These are phyloP conservation scores for Sebastes oblongus DNA, from an alignment of 2,797 vertebrate species.

Conservation along the genomic window DNA sequence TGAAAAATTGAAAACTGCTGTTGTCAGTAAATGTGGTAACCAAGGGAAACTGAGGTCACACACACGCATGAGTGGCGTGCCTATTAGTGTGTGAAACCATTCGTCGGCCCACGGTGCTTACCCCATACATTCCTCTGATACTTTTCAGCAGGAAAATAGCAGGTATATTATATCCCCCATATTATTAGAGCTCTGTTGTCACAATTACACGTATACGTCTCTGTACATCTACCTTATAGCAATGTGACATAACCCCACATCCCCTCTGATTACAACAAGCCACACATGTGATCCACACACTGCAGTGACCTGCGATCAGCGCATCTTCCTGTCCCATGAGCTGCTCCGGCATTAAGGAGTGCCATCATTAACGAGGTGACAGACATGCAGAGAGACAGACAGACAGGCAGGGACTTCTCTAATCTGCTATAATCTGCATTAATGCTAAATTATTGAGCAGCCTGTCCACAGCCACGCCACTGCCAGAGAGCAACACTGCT, in stretches of 20 bases:
- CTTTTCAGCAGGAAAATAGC: constrained; percentile 14
- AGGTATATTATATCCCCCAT: not conserved
- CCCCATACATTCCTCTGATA: constrained; percentile 37
- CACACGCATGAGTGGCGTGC: constrained; percentile 12
- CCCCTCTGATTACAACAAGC: not conserved
- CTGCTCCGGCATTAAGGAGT: constrained; percentile 37
- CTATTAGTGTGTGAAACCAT: constrained; percentile 34
- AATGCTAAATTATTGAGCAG: constrained; percentile 74
- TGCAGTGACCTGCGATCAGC: constrained; percentile 37
- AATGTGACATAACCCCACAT: not conserved
- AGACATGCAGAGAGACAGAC: constrained; percentile 18
- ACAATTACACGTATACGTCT: not conserved
- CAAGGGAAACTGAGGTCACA: constrained; percentile 59
- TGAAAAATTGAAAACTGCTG: constrained; percentile 35
- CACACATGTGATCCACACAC: constrained; percentile 5
- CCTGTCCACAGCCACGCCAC: constrained; percentile 38
- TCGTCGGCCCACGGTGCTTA: constrained; percentile 22
- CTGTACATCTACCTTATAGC: not conserved
- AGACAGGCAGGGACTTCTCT: constrained; percentile 52
- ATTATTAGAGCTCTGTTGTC: not conserved
- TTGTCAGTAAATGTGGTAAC: constrained; percentile 49
- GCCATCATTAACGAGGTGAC: constrained; percentile 50
- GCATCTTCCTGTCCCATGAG: constrained; percentile 28
- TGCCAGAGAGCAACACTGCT: constrained; percentile 29
- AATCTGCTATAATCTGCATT: constrained; percentile 77